Base-by-base conservation (phyloP, 2,797 vertebrate species). In the Gadopsis marmoratus region DNA sequence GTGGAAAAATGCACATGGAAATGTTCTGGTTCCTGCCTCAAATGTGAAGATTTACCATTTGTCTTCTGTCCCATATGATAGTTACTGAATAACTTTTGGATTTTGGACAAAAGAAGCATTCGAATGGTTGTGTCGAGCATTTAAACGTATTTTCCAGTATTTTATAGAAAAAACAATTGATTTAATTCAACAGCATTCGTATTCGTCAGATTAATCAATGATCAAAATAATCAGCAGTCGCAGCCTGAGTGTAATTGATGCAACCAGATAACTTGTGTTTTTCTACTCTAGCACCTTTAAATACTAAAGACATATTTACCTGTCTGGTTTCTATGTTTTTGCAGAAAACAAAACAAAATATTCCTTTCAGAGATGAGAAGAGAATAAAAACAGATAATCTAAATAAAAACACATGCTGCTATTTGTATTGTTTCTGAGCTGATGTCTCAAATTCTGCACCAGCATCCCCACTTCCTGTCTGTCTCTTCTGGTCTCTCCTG, bases 391-490 rank as follows among this genome's bases (percentile, higher is more conserved):
- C 26, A 26, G 26, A 26, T 26, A 26, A 26, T 26, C 26, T 26
- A 26, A 26, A 26, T 26, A 26, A 26, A 26, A 26, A 26, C 56
- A 37, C 56, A 35, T 21, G 17, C 56, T 60, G 13, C 35, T 76
- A 21, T 16, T 54, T 82, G 26, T 29, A 17, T 4, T 77, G 13
- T 45, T 76, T 48, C 59, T 78, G 71, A 64, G 47, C 58, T 61
- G 76, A 71, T 58, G 74, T 86, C 86, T 86, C 31, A 67, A 86
- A 80, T 84, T 35, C 55, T 72, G 76, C 41, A 54, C 48, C 78
- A 67, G 58, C 75, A 60, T 84, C 76, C 45, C 48, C 62, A 13
- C 23, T 67, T 74, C 43, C 63, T 87, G 64, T 88, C 76, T 59
- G 77, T 45, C 26, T 26, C 23, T 67, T 74, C 43, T 61, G 86